Evolutionary conservation across 1,140 invertebrate genomes (phyloP).

Genomic region (Aphis gossypii): DNA sequence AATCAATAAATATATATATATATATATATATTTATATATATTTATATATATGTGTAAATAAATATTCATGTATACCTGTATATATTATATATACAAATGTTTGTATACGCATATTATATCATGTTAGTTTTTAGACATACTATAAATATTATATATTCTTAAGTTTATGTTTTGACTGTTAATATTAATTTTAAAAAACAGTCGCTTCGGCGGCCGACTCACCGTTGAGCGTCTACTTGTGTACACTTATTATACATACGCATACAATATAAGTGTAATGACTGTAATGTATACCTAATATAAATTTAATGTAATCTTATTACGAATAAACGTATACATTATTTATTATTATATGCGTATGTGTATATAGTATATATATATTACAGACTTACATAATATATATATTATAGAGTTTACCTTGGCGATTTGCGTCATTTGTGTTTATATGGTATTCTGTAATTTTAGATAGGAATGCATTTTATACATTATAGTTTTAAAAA

Average conservation of each 20-base stretch:
- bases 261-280: background rate
- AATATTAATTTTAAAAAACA: conserved; percentile 43
- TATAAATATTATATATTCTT: conserved; percentile 30
- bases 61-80: background rate
- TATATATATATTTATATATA: background rate
- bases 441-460: background rate
- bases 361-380: background rate
- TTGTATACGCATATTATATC: background rate
- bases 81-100: background rate
- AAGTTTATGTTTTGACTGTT: conserved; percentile 55
- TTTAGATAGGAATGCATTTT: conserved; percentile 2
- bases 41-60: background rate
- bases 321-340: background rate
- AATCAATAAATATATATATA: conserved; percentile 10
- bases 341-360: background rate
- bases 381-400: background rate
- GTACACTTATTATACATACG: background rate
- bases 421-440: background rate
- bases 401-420: background rate
- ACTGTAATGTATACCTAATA: background rate
- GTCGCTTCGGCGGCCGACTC: background rate
- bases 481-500: background rate
- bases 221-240: conserved; percentile 24
- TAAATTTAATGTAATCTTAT: background rate
- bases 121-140: background rate